phyloP scores from a whole-genome alignment of 2,113 vertebrate species.

The Andinoacara biseriatus region DNA sequence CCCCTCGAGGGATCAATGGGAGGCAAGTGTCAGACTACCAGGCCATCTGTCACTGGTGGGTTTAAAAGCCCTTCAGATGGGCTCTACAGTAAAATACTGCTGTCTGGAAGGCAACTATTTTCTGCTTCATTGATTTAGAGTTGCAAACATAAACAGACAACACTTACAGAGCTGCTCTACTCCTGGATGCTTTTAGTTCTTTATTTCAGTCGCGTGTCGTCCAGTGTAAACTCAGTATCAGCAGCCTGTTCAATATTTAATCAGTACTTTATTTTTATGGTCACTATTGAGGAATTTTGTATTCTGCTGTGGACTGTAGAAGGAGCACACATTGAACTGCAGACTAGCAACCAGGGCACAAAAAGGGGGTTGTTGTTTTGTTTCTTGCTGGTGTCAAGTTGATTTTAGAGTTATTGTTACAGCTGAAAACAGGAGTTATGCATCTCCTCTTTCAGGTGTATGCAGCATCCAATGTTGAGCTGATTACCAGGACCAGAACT shows the following conservation, averaged over 20 bases:
- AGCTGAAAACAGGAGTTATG: background rate
- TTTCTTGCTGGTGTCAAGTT: background rate
- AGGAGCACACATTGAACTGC: background rate
- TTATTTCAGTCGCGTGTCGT: background rate
- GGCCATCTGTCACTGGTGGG: slow-evolving; percentile 41
- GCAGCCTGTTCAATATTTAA: slow-evolving; percentile 35
- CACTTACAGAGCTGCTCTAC: background rate
- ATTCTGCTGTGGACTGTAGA: background rate
- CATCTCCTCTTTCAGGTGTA: slow-evolving; percentile 85
- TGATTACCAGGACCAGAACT: slow-evolving; percentile 94
- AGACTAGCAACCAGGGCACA: background rate
- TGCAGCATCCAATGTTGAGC: slow-evolving; percentile 95
- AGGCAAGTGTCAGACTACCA: slow-evolving; percentile 37
- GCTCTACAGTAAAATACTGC: slow-evolving; percentile 25
- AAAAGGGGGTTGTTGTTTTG: background rate
- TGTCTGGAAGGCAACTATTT: slow-evolving; percentile 38
- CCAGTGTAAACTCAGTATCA: background rate
- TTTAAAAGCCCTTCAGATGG: slow-evolving; percentile 55
- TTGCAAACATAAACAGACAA: slow-evolving; percentile 25
- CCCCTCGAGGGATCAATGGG: slow-evolving; percentile 31
- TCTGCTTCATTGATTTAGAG: slow-evolving; percentile 49
- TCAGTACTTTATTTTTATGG: slow-evolving; percentile 10
- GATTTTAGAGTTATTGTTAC: background rate
- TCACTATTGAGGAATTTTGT: background rate
- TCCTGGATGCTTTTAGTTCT: background rate